Evolutionary conservation across 2,888 invertebrate species (phyloP).

Genomic region (Eristalis pertinax): DNA sequence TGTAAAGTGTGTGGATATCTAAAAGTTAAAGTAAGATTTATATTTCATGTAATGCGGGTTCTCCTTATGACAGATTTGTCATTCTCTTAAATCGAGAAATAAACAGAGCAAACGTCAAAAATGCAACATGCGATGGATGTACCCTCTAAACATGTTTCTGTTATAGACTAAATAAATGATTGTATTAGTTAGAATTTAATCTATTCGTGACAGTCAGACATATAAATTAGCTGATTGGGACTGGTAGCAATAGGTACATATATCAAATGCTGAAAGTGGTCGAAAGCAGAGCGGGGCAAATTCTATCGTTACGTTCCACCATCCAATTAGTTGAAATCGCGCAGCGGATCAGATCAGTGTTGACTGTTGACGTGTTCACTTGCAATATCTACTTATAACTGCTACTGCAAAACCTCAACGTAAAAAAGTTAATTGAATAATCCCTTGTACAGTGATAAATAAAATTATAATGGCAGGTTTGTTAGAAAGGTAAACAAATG

Average conservation of each 20-base stretch:
- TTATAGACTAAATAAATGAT: not conserved
- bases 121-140: not conserved
- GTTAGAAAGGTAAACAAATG: slow-evolving; percentile 9
- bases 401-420: slow-evolving; percentile 1
- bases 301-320: slow-evolving; percentile 40
- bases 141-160: not conserved
- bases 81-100: not conserved
- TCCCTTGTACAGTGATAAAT: slow-evolving; percentile 4
- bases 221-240: not conserved
- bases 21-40: not conserved
- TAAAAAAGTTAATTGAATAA: slow-evolving; percentile 9
- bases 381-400: not conserved
- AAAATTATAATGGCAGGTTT: slow-evolving; percentile 61
- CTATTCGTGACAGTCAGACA: not conserved
- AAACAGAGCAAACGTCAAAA: not conserved
- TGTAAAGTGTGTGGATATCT: no score
- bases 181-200: not conserved
- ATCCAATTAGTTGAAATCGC: slow-evolving; percentile 47
- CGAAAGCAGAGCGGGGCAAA: not conserved
- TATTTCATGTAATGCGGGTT: not conserved
- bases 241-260: not conserved
- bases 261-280: not conserved
- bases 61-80: not conserved
- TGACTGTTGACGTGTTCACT: slow-evolving; percentile 44
- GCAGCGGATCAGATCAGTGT: slow-evolving; percentile 29